Percentiles rank a stretch among this genome's conserved stretches.
Evolutionary conservation across 2,113 vertebrate species (phyloP).

Genomic region (Podilymbus podiceps): DNA sequence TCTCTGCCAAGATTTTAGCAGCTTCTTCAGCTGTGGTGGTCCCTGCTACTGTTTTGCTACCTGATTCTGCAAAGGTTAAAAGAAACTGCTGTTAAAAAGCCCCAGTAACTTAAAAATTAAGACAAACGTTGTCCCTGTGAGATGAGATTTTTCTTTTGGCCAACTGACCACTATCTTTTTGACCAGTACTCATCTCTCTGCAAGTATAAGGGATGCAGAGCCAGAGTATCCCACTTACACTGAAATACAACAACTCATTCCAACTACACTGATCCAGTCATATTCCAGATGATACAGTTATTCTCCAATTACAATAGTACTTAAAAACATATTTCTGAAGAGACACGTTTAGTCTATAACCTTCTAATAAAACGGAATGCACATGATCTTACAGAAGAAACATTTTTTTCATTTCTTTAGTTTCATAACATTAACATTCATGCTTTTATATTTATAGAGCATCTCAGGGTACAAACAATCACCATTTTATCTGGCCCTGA

Average conservation of each 20-base stretch:
- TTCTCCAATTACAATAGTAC: neutral
- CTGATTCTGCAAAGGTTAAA: constrained; percentile 68
- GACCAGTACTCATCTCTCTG: neutral
- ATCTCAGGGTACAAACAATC: neutral
- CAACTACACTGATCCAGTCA: neutral
- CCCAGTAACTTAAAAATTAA: neutral
- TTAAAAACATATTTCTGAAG: neutral
- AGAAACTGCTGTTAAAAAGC: neutral
- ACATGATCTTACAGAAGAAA: neutral
- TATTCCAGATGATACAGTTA: neutral
- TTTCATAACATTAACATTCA: neutral
- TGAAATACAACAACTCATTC: neutral
- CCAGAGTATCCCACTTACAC: neutral
- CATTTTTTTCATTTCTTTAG: neutral
- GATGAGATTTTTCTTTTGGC: neutral
- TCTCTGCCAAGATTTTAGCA: constrained; percentile 86
- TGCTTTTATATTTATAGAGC: neutral
- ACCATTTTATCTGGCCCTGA: neutral
- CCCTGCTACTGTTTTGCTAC: constrained; percentile 73
- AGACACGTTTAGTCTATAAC: fast-evolving
- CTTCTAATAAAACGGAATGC: neutral
- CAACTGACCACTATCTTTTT: neutral
- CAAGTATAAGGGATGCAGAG: neutral
- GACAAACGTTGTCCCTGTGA: neutral
- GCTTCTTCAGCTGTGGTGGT: constrained; percentile 85